phyloP scores from a whole-genome alignment of 2,888 invertebrate genomes.

The Labia minor region DNA sequence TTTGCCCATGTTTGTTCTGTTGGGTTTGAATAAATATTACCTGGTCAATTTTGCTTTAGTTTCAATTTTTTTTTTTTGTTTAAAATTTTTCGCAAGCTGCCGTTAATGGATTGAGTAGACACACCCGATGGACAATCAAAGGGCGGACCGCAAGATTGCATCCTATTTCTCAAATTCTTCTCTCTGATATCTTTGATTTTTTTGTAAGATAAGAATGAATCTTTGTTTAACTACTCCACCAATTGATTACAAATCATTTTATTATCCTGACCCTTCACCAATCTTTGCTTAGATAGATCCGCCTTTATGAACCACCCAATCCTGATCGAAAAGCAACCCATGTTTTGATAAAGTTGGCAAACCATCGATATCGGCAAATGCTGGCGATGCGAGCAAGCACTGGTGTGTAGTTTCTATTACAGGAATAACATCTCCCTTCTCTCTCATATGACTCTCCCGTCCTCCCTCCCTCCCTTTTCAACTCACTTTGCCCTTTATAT shows the following conservation, averaged over 20 bases:
- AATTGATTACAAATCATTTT: not conserved
- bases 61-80: too few species aligned
- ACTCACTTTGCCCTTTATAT: not conserved
- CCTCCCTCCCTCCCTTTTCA: not conserved
- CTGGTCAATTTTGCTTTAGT: too few species aligned
- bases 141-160: not conserved
- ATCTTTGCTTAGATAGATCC: not conserved
- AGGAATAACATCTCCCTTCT: not conserved
- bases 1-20: too few species aligned
- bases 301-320: not conserved
- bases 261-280: not conserved
- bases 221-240: not conserved
- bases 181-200: too few species aligned
- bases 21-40: too few species aligned
- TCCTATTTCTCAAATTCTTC: too few species aligned
- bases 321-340: not conserved
- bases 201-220: too few species aligned
- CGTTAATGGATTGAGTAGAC: not conserved
- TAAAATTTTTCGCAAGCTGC: not conserved
- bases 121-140: not conserved
- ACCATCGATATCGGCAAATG: not conserved
- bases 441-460: too few species aligned
- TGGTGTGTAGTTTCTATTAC: conserved; percentile 13
- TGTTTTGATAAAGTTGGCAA: conserved; percentile 9
- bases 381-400: not conserved